Base-by-base conservation (phyloP, 2,888 invertebrate genomes). In the Callyntrura guangdongensis region DNA sequence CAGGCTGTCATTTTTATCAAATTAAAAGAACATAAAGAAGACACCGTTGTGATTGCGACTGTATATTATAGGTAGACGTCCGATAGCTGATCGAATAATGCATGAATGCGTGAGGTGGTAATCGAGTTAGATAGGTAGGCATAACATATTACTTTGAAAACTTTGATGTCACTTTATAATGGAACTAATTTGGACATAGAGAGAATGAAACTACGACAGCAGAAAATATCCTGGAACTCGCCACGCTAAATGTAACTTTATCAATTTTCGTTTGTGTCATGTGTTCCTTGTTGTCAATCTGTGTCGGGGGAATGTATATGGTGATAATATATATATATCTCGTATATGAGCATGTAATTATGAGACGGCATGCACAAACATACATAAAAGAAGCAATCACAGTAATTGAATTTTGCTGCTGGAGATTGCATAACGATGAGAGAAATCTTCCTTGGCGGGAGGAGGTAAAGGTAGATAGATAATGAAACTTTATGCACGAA, bases 371-470 rank as follows among this genome's bases (percentile, higher is more conserved):
- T 12, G 9, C 5, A 67, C 11, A 27, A 25, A 12, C 9, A 17
- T 25, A 61, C 20, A 59, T 9, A 59, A 45, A 72, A 72, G 67
- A 72, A 88, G 81, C 88, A 88, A 88, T 88, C 72, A 82, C 25
- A 53, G 47, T 88, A 88, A 88, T 88, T 81, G 56, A 88, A 88
- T 88, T 88, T 88, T 56, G n/a, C 25, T 22, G 64, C n/a, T 22
- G 22, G 3, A 64, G 22, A 64, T 22, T 25, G 6, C 61, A 12
- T 36, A 36, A 36, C 6, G 36, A 36, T 6, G 36, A 36, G 36
- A 36, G 36, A 36, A 36, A 36, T 36, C 36, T 36, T 6, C 3
- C 36, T 36, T 36, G 3, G 36, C 6, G 36, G 3, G 36, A 6
- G 36, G 36, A 36, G 36, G 36, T 6, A 6, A 67, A 14, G 12